These are phyloP conservation scores for Meles meles DNA, from an alignment of 2,113 vertebrate species.

Conservation along the genomic window DNA sequence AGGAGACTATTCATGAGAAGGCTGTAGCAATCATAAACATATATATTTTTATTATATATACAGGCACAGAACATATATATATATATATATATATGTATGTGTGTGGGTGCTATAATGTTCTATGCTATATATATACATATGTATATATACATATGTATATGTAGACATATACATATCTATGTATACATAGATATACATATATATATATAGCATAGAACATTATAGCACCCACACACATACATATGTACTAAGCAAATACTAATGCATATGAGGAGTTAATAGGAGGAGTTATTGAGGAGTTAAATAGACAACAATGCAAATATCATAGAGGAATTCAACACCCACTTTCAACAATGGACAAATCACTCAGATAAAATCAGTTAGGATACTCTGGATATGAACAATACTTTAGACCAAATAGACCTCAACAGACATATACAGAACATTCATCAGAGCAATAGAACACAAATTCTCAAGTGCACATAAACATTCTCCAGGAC, in stretches of 20 bases:
- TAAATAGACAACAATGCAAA: background rate
- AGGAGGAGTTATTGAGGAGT: no score
- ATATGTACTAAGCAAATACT: background rate
- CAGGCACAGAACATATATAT: background rate
- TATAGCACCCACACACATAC: background rate
- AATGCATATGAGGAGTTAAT: background rate
- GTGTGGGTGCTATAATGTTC: no score
- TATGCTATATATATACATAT: no score
- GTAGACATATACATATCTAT: background rate
- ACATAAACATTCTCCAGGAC: background rate
- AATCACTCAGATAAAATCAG: background rate
- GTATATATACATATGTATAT: background rate
- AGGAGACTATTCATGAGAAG: background rate
- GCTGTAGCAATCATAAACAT: background rate
- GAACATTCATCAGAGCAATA: background rate
- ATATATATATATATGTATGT: no score
- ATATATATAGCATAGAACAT: background rate
- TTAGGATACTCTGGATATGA: background rate
- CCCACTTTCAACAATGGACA: background rate
- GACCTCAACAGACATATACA: background rate
- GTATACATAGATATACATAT: no score
- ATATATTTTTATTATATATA: background rate
- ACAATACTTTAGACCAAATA: background rate
- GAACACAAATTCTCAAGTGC: background rate
- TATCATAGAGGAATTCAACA: background rate